Conservation (phyloP, 2,797 vertebrate genomes). For the Phataginus tetradactyla region DNA sequence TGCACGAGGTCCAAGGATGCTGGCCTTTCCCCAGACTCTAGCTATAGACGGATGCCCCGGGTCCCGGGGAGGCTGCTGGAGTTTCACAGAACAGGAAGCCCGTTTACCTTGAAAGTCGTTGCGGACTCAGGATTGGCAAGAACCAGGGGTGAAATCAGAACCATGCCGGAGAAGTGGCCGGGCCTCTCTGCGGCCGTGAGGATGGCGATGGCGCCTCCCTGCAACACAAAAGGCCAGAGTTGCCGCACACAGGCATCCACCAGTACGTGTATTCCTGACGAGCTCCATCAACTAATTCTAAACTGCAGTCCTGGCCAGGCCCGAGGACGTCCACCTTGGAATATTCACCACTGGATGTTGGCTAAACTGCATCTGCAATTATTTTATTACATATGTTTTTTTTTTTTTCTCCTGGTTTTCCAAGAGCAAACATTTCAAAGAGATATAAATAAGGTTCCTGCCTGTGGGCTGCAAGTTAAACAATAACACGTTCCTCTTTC, state of each 20-base stretch:
- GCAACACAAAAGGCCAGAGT: constrained; percentile 76
- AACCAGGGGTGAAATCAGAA: constrained; percentile 95
- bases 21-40: not conserved
- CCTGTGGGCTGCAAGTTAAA: constrained; percentile 29
- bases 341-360: not conserved
- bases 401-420: not conserved
- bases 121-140: constrained; percentile 95
- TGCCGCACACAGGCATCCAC: not conserved
- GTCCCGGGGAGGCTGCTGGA: accelerated
- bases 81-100: not conserved
- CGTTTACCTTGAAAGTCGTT: constrained; percentile 95
- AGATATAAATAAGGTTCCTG: constrained; percentile 35
- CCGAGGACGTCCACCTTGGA: accelerated
- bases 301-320: not conserved
- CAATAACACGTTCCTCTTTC: constrained; percentile 15
- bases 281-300: accelerated
- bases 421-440: constrained; percentile 1
- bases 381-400: not conserved
- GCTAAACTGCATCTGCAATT: constrained; percentile 59
- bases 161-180: constrained; percentile 92
- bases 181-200: constrained; percentile 93
- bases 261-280: accelerated
- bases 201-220: constrained; percentile 97
- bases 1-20: accelerated
- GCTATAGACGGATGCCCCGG: accelerated